Base-by-base conservation (phyloP, 1,140 invertebrate species). In the Choristoneura fumiferana region DNA sequence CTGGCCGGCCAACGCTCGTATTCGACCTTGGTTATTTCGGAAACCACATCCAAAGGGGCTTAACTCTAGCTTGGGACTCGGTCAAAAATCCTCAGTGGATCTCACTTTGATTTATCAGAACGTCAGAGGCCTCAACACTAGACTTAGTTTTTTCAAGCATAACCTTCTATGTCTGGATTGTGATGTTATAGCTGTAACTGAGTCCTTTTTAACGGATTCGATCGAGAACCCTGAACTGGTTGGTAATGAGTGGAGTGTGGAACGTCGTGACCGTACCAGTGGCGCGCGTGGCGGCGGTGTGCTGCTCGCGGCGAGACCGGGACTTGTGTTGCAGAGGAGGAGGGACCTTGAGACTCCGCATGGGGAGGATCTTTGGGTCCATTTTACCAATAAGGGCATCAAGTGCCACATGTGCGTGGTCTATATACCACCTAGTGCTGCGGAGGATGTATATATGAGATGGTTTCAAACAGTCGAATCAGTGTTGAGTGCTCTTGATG, bases 1-100 rank as follows among this genome's bases (percentile, higher is more conserved):
- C 17, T 57, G 55, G 55, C 55, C 55, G n/a, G 39, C 12, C 9
- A 57, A 57, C 13, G 37, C 55, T 1, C 40, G 38, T 13, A 12
- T 57, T 33, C 18, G 29, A 12, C 1, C 17, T 9, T 57, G 55
- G 55, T 33, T 43, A 12, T 57, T 57, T 57, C 53, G 53, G 17
- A 54, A 18, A 54, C n/a, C n/a, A n/a, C n/a, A n/a, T n/a, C 8
- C 35, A 8, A 33, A n/a, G n/a, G n/a, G n/a, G n/a, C n/a, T n/a
- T n/a, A n/a, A n/a, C n/a, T n/a, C n/a, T n/a, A n/a, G n/a, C n/a
- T n/a, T n/a, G n/a, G n/a, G n/a, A n/a, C n/a, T n/a, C n/a, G n/a
- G n/a, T n/a, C n/a, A 14, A 37, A 38, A 43, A n/a, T n/a, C n/a
- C n/a, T 18, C 6, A 5, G 6, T n/a, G 29, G 4, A 29, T 1